Evolutionary conservation across 2,888 invertebrate species (phyloP).

Genomic region (Tetropium fuscum): DNA sequence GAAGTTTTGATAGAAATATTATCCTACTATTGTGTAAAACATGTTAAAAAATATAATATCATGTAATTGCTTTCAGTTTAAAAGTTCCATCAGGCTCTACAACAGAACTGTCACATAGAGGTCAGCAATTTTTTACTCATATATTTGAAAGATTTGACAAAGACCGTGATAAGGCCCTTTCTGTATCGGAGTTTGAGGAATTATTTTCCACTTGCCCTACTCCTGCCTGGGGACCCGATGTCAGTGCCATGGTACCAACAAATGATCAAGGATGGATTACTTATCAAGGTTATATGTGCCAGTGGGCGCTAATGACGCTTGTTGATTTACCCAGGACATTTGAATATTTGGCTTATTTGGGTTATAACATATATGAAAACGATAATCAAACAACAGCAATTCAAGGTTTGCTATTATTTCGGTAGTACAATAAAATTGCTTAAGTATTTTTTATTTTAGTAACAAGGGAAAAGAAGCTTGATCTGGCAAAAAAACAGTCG

Average conservation of each 20-base stretch:
- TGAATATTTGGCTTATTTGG: constrained; percentile 95
- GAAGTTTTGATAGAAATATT: no score
- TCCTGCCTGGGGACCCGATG: constrained; percentile 89
- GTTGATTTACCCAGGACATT: constrained; percentile 90
- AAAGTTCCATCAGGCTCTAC: constrained; percentile 93
- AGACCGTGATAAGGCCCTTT: constrained; percentile 93
- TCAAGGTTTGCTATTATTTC: constrained; percentile 70
- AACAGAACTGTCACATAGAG: constrained; percentile 94
- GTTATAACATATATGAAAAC: constrained; percentile 90
- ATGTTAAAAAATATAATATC: neutral
- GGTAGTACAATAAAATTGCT: neutral
- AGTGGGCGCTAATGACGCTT: constrained; percentile 94
- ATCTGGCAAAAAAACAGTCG: constrained; percentile 95
- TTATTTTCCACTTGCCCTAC: constrained; percentile 93
- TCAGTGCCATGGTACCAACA: constrained; percentile 88
- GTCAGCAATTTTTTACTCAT: constrained; percentile 91
- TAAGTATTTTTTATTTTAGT: constrained; percentile 65
- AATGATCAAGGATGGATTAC: constrained; percentile 94
- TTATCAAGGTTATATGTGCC: constrained; percentile 93
- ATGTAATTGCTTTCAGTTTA: constrained; percentile 70
- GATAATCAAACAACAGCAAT: constrained; percentile 88
- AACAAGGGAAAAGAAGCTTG: constrained; percentile 94
- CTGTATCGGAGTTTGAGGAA: constrained; percentile 89
- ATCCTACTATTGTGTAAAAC: no score
- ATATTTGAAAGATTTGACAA: constrained; percentile 95